Evolutionary conservation across 2,888 invertebrate genomes (phyloP), one percentile per base, ranked within the genome.

Genomic region (Coleophora flavipennella): DNA sequence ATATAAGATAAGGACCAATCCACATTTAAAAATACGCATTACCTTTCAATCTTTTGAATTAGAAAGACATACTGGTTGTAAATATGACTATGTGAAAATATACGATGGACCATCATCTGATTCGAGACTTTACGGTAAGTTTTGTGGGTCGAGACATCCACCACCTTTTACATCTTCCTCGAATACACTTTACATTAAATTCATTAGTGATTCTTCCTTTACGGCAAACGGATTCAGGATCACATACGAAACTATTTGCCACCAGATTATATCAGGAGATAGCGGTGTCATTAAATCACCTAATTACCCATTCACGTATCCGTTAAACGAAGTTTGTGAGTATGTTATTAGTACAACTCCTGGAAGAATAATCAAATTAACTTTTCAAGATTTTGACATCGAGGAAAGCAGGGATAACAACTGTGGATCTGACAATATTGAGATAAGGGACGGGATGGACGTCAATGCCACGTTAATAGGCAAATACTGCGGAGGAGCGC

Each of bases 381-480:
- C 85, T 14, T 88, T 93, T 46, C 66, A 87, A 41, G 91, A 91
- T 61, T 88, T 93, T 62, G 89, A 92, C 44, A 67, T 93, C 14
- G 90, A 90, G 64, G 75, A 79, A 40, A 71, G 63, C 42, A 58
- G 50, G 39, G 59, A 67, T 39, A 62, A 57, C 41, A 52, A 65
- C 39, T 81, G 81, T 36, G 55, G 52, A 28, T 79, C 72, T 45
- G 83, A 84, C 53, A 53, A 62, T 48, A 67, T 85, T 26, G 70
- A 92, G 89, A 79, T 95, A 36, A 86, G 88, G 46, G 93, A 94
- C 64, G 94, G 94, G 0, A 79, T 88, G 35, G 85, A 87, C 49
- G 76, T 74, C 32, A 90, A 90, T 55, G 80, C 91, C 0, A 88
- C 91, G 1, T 55, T 86, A 11, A 62, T 94, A 34, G 92, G 90